A percentile compares a stretch with the other conserved stretches of the same genome.
These are phyloP conservation scores for Danionella dracula DNA, from an alignment of 2,797 vertebrate genomes.

Conservation along the genomic window DNA sequence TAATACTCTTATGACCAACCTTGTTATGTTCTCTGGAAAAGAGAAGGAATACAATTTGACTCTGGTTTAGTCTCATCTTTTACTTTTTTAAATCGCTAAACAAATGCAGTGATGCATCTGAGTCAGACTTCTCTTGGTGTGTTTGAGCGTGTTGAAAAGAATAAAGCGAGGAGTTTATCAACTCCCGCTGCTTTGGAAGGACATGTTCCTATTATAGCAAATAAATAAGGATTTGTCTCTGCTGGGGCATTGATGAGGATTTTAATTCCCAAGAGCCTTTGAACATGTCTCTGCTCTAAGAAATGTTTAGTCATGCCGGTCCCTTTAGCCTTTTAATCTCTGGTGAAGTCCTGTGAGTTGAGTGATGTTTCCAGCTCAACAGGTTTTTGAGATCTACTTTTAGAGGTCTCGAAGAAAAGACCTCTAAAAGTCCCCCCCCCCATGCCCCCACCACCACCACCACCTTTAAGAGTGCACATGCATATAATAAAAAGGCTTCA, in stretches of 20 bases:
- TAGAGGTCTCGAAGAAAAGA: slow-evolving; percentile 17
- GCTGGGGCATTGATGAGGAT: slow-evolving; percentile 21
- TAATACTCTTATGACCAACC: slow-evolving; percentile 20
- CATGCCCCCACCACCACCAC: background rate
- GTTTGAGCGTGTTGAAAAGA: slow-evolving; percentile 14
- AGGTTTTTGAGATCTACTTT: slow-evolving; percentile 17
- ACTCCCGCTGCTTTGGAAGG: slow-evolving; percentile 20
- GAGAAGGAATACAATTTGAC: slow-evolving; percentile 55
- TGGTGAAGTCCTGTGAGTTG: slow-evolving; percentile 23
- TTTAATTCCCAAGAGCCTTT: slow-evolving; percentile 24
- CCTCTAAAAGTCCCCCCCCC: too few species aligned
- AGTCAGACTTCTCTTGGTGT: background rate
- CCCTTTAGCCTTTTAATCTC: slow-evolving; percentile 26
- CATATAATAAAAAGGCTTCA: slow-evolving; percentile 29
- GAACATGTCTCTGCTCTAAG: slow-evolving; percentile 19
- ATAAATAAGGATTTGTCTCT: slow-evolving; percentile 37
- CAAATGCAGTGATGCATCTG: slow-evolving; percentile 32
- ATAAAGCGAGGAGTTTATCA: slow-evolving; percentile 25
- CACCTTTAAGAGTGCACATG: slow-evolving; percentile 21
- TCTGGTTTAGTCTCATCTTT: background rate
- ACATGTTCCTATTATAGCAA: slow-evolving; percentile 32
- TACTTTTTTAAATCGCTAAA: slow-evolving; percentile 59
- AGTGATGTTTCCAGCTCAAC: slow-evolving; percentile 25
- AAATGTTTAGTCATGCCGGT: slow-evolving; percentile 25
- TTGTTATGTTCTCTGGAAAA: slow-evolving; percentile 58